These are phyloP conservation scores for Rhingia campestris DNA, from an alignment of 2,888 invertebrate genomes.

Conservation along the genomic window DNA sequence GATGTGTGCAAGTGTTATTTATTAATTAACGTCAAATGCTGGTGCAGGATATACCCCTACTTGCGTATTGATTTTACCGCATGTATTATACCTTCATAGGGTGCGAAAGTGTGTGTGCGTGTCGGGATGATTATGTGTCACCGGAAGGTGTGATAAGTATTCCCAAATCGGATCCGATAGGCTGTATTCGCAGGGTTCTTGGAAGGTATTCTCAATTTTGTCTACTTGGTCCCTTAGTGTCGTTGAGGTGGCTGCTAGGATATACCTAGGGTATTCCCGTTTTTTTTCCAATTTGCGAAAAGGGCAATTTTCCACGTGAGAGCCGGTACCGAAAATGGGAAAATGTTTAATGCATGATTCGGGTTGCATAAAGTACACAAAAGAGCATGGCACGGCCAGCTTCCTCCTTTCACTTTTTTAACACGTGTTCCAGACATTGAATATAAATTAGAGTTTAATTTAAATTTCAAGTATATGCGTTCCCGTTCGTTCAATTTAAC, in stretches of 20 bases:
- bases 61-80: conserved; percentile 61
- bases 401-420: conserved; percentile 4
- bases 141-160: conserved; percentile 67
- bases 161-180: conserved; percentile 64
- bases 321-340: conserved; percentile 56
- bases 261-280: not conserved
- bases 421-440: conserved; percentile 65
- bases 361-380: conserved; percentile 55
- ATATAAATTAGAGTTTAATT: conserved; percentile 73
- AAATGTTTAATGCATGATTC: conserved; percentile 72
- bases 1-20: conserved; percentile 66
- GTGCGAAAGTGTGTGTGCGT: conserved; percentile 19
- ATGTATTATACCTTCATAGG: conserved; percentile 41
- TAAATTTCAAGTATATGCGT: conserved; percentile 62
- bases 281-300: conserved; percentile 67
- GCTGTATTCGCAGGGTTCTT: conserved; percentile 26
- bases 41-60: conserved; percentile 47
- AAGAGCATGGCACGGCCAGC: not conserved
- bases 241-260: not conserved
- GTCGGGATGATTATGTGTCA: conserved; percentile 38
- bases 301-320: conserved; percentile 62
- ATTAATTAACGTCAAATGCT: conserved; percentile 65
- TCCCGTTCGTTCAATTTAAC: conserved; percentile 48
- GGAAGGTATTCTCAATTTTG: conserved; percentile 46
- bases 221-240: conserved; percentile 38